phyloP scores from a whole-genome alignment of 1,140 invertebrate species.

The Atta colombica region DNA sequence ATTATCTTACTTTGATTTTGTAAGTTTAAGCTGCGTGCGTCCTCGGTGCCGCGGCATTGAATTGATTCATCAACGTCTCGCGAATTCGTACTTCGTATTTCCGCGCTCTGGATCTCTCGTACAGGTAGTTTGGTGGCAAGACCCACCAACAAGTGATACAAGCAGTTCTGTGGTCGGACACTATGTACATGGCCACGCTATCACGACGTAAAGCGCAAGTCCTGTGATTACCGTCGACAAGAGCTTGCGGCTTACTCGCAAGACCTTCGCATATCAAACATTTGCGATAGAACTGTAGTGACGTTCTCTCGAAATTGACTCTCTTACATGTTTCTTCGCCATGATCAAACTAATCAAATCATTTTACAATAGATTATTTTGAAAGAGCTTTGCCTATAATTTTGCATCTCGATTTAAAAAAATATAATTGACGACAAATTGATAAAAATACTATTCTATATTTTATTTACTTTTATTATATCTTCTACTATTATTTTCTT shows the following conservation, averaged over 20 bases:
- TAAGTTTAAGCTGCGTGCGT: not conserved
- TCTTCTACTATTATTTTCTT: slow-evolving; percentile 1
- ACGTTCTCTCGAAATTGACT: slow-evolving; percentile 21
- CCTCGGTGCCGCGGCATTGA: slow-evolving; percentile 9
- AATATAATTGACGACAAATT: not conserved
- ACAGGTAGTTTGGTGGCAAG: slow-evolving; percentile 46
- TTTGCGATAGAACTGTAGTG: slow-evolving; percentile 17
- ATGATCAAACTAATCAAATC: not conserved
- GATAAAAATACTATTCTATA: not conserved
- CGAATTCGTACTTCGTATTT: slow-evolving; percentile 41
- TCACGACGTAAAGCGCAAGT: slow-evolving; percentile 31
- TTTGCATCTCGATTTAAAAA: not conserved
- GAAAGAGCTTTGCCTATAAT: not conserved
- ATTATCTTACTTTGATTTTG: slow-evolving; percentile 27
- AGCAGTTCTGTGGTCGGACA: slow-evolving; percentile 59
- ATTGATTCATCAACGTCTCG: slow-evolving; percentile 55
- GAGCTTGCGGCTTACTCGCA: slow-evolving; percentile 44
- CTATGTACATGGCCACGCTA: slow-evolving; percentile 34
- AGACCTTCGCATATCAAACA: slow-evolving; percentile 57
- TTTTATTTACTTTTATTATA: not conserved
- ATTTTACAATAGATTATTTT: not conserved
- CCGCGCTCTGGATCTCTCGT: not conserved
- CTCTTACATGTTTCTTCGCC: not conserved
- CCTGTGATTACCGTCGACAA: slow-evolving; percentile 46
- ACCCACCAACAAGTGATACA: slow-evolving; percentile 59